phyloP scores from a whole-genome alignment of 2,888 invertebrate genomes.

The Abrostola tripartita region DNA sequence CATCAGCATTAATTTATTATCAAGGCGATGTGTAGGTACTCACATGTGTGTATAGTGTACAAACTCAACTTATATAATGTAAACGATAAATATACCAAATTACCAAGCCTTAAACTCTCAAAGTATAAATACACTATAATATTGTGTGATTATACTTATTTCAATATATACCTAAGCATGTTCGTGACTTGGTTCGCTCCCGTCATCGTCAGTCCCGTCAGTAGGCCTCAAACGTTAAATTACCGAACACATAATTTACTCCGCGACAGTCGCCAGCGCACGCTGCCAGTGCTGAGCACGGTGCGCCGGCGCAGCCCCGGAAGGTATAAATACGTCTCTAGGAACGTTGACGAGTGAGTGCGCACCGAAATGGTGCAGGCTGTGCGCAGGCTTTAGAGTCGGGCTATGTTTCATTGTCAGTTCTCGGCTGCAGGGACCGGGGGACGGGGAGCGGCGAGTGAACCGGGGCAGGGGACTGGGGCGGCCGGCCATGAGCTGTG shows the following conservation, averaged over 20 bases:
- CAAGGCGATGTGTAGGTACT: slow-evolving; percentile 10
- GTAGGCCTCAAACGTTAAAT: slow-evolving; percentile 25
- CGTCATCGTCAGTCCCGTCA: neutral
- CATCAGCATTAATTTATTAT: neutral
- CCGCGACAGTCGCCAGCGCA: slow-evolving; percentile 17
- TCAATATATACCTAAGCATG: too few relatives aligned
- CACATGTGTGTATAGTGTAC: too few relatives aligned
- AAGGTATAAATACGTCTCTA: slow-evolving; percentile 49
- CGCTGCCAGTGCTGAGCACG: neutral
- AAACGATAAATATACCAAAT: too few relatives aligned
- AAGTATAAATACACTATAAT: too few relatives aligned
- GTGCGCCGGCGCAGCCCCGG: slow-evolving; percentile 27
- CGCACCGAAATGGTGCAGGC: slow-evolving; percentile 13
- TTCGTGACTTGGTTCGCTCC: neutral
- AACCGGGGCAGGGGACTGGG: slow-evolving; percentile 9
- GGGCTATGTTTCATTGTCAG: slow-evolving; percentile 43
- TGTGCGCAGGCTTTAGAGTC: slow-evolving; percentile 24
- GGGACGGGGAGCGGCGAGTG: neutral
- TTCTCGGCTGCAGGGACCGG: slow-evolving; percentile 3
- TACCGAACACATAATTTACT: slow-evolving; percentile 28
- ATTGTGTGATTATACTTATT: too few relatives aligned
- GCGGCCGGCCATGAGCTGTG: too few relatives aligned
- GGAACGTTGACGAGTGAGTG: slow-evolving; percentile 31
- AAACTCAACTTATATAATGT: too few relatives aligned
- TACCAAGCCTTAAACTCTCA: too few relatives aligned